Conservation (phyloP, 2,113 vertebrate species). For the Actenoides lindsayi region DNA sequence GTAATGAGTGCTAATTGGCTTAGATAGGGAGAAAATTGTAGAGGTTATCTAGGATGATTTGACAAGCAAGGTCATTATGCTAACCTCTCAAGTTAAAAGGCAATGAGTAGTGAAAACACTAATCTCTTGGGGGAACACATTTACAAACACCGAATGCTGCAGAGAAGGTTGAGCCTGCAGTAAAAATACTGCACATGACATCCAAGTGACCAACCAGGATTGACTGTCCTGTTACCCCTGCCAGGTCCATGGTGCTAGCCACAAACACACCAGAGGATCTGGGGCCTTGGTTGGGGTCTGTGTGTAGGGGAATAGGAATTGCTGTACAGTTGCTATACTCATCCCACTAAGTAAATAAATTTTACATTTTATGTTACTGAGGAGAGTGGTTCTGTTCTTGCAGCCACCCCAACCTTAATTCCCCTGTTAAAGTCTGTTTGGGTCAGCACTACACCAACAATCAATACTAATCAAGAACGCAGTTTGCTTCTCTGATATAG, state of each 20-base stretch:
- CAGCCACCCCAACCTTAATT: background rate
- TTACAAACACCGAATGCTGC: background rate
- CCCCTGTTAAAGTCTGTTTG: background rate
- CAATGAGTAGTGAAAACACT: background rate
- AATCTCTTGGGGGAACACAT: background rate
- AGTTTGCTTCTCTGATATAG: background rate
- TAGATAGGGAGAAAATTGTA: background rate
- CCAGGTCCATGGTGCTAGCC: background rate
- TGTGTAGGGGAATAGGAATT: background rate
- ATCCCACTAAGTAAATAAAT: background rate
- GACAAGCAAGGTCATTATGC: background rate
- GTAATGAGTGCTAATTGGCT: background rate
- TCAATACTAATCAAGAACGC: slow-evolving; percentile 31
- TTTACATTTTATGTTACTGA: background rate
- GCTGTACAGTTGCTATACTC: background rate
- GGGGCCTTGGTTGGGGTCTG: accelerated
- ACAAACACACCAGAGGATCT: background rate
- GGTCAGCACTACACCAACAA: background rate
- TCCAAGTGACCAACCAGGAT: background rate
- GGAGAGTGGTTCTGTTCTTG: background rate
- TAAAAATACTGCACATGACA: accelerated
- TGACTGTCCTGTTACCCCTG: background rate
- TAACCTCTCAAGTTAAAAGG: background rate
- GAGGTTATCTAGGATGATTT: background rate
- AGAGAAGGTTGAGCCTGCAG: background rate